Evolutionary conservation across 2,113 vertebrate genomes (phyloP), one percentile per base, ranked within the genome.

Genomic region (Speoplatyrhinus poulsoni): DNA sequence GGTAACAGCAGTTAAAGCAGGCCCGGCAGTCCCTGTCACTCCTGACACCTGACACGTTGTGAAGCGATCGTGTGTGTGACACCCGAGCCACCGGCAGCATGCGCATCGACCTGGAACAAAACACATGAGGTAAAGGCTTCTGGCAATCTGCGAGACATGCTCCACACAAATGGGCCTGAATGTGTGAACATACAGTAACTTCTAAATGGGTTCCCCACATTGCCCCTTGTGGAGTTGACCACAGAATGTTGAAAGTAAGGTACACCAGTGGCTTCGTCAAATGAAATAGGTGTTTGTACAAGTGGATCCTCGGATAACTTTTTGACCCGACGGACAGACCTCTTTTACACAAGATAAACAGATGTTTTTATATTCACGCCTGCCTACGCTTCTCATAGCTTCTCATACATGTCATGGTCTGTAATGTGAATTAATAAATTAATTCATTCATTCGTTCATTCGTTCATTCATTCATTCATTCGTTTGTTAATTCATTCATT

Each of bases 1-100:
- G 56, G 94, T 92, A 95, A 95, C 85, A 77, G 0, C 85, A 93
- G 82, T 85, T 82, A 79, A 10, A 55, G 62, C 33, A 76, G 77
- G 53, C 73, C 82, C 66, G 77, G 71, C 72, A 76, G 85, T 67
- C 81, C 58, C 48, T 57, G 60, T 65, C 69, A 65, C 87, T 58
- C 84, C 67, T 65, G 91, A 94, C 95, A 93, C 80, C 57, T 66
- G 83, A 94, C 84, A 61, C 62, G 33, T 0, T 58, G 16, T 76
- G 71, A 52, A 57, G 81, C 70, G 85, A 86, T 77, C 84, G 48
- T 57, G 84, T 89, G 46, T 58, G 82, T 84, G 90, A 89, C 82
- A 93, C 81, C 80, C 76, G 85, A 91, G 84, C 82, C 73, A 62
- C 46, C 62, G 36, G 66, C 57, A 65, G 79, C 77, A 81, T 77